Percentiles rank a stretch among this genome's conserved stretches.
Evolutionary conservation across 2,888 invertebrate genomes (phyloP).

Genomic region (Cephalotes varians): DNA sequence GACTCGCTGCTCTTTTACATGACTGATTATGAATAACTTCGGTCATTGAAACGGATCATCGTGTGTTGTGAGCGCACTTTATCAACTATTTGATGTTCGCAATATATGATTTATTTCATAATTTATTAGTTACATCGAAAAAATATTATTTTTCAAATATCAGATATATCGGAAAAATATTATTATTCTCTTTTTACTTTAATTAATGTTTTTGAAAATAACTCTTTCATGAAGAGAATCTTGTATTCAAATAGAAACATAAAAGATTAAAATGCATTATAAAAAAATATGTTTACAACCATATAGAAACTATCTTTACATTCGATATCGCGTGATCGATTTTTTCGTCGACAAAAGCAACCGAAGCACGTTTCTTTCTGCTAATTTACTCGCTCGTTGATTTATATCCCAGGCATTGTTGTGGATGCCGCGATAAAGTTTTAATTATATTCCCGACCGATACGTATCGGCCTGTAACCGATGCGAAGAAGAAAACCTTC

Average conservation of each 20-base stretch:
- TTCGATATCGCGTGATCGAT: background rate
- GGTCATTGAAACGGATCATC: background rate
- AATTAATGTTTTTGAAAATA: background rate
- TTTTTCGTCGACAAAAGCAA: background rate
- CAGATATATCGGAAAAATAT: background rate
- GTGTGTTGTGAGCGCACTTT: background rate
- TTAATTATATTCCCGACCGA: conserved; percentile 74
- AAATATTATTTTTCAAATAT: background rate
- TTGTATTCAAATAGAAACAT: background rate
- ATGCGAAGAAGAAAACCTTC: conserved; percentile 66
- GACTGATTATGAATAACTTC: conserved; percentile 42
- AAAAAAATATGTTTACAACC: background rate
- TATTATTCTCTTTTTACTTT: background rate
- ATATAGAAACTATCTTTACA: background rate
- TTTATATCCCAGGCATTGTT: conserved; percentile 66
- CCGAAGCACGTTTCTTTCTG: conserved; percentile 16
- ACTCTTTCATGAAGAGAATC: background rate
- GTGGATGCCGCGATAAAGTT: conserved; percentile 71
- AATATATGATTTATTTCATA: background rate
- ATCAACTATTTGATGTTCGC: background rate
- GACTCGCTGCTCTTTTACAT: background rate
- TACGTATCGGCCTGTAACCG: conserved; percentile 70
- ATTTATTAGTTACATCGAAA: background rate
- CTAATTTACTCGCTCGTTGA: conserved; percentile 62
- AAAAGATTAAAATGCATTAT: background rate